Evolutionary conservation across 2,888 invertebrate genomes (phyloP), one percentile per base, ranked within the genome.

Genomic region (Biston betularia): DNA sequence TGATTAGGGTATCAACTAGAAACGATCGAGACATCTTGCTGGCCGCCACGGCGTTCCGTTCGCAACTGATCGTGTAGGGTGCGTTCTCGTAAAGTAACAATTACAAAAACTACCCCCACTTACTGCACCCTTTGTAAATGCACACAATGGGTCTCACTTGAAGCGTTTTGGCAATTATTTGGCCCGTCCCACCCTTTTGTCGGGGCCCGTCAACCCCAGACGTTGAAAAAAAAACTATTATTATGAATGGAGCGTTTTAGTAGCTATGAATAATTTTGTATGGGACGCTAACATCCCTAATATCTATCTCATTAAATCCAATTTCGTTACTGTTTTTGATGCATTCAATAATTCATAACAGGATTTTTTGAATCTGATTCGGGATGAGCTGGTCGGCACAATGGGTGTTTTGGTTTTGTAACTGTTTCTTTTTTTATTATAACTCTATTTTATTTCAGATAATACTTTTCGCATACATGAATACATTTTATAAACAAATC

Each of bases 1-100:
- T 96, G 73, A 97, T 96, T 64, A 97, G 88, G 59, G 97, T 96
- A 81, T 97, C 97, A 81, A 97, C 97, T 64, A 97, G 87, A 82
- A 97, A 97, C 73, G 97, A 97, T 75, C 97, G 95, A 69, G 97
- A 97, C 97, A 97, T 97, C 77, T 75, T 77, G 75, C 75, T 86
- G 72, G 76, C 52, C 66, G 48, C 62, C 48, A 60, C 80, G 83
- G 78, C 79, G 87, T 82, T 78, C 78, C 79, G 77, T 79, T 75
- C 76, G 76, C 82, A 75, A 93, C 93, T 93, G 88, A 83, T 83
- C 81, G 72, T 73, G 72, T 77, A 82, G 87, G 88, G 88, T 82
- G 86, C 82, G 79, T 77, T 81, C 81, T 80, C 74, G 82, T 87
- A 82, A 81, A 90, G 90, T 89, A 89, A 92, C 92, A 92, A 92